These are phyloP conservation scores for Athalia cordata DNA, from an alignment of 2,888 invertebrate genomes.

Conservation along the genomic window DNA sequence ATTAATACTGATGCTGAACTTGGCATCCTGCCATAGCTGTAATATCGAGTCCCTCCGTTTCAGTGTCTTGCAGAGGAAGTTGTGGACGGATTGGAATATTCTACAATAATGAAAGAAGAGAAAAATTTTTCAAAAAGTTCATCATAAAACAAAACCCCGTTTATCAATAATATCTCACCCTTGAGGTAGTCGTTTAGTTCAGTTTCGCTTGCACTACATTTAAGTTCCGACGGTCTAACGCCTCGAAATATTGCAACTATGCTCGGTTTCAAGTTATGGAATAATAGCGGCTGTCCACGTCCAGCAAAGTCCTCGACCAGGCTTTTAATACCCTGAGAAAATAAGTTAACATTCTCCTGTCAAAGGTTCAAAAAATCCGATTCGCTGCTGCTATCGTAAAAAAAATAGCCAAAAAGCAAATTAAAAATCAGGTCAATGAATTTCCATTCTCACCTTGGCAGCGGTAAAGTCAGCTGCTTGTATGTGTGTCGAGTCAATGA, in stretches of 20 bases:
- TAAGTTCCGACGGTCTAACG: conserved; percentile 76
- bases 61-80: conserved; percentile 56
- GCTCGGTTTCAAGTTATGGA: conserved; percentile 78
- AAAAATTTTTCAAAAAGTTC: conserved; percentile 17
- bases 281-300: conserved; percentile 77
- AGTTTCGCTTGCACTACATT: conserved; percentile 75
- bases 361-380: too few species aligned
- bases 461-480: conserved; percentile 81
- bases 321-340: conserved; percentile 78
- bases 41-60: conserved; percentile 1
- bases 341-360: background rate
- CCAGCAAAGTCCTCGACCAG: conserved; percentile 78
- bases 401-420: too few species aligned
- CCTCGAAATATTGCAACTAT: conserved; percentile 77
- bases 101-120: conserved; percentile 49
- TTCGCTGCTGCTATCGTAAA: too few species aligned
- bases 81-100: conserved; percentile 56
- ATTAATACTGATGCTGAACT: conserved; percentile 24
- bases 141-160: conserved; percentile 46
- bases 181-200: conserved; percentile 77
- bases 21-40: conserved; percentile 9
- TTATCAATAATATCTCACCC: conserved; percentile 64
- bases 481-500: conserved; percentile 79
- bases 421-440: too few species aligned
- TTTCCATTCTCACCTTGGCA: conserved; percentile 75